Percentiles rank a stretch among this genome's conserved stretches.
phyloP scores from a whole-genome alignment of 2,888 invertebrate species.

The Dicycla oo region DNA sequence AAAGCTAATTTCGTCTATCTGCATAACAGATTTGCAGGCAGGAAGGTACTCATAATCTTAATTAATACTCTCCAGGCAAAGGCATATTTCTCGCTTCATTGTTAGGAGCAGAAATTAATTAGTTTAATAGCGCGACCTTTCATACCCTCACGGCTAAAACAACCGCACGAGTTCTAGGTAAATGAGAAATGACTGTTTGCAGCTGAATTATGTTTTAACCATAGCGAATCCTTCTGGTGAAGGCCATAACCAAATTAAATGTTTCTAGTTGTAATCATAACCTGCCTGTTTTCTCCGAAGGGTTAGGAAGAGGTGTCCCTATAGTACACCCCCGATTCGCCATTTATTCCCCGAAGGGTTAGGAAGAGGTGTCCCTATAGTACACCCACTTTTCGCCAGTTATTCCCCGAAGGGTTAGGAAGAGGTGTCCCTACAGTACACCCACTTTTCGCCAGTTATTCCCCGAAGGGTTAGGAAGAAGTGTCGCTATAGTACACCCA shows the following conservation, averaged over 20 bases:
- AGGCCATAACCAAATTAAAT: neutral
- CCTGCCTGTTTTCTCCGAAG: neutral
- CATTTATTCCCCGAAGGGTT: too few relatives aligned
- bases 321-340: neutral
- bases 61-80: conserved; percentile 2
- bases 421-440: too few relatives aligned
- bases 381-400: too few relatives aligned
- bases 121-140: conserved; percentile 21
- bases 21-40: conserved; percentile 2
- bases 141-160: neutral
- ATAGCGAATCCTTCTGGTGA: neutral
- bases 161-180: neutral
- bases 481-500: too few relatives aligned
- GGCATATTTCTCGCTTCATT: conserved; percentile 17
- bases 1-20: conserved; percentile 1
- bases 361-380: too few relatives aligned
- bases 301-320: neutral
- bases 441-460: too few relatives aligned
- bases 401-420: too few relatives aligned
- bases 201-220: conserved; percentile 1
- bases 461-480: too few relatives aligned
- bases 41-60: conserved; percentile 10
- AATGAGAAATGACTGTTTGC: conserved; percentile 19
- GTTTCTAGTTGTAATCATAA: neutral
- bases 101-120: conserved; percentile 26